These are phyloP conservation scores for Ceyx margarethae DNA, from an alignment of 2,113 vertebrate species.

Conservation along the genomic window DNA sequence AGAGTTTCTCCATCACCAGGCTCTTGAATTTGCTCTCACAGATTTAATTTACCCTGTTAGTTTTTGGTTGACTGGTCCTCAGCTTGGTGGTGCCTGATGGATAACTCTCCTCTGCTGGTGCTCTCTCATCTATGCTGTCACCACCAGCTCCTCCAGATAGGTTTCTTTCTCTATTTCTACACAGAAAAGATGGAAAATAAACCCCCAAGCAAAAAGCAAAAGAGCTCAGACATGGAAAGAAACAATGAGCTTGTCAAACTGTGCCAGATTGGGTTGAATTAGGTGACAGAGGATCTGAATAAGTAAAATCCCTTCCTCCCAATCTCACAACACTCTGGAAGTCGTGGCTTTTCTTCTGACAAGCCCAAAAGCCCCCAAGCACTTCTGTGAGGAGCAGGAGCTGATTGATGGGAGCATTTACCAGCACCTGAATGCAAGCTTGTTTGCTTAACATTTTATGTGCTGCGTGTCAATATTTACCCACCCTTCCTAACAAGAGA, in stretches of 20 bases:
- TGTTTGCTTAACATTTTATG: conserved; percentile 61
- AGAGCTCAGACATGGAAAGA: neutral
- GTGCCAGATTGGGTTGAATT: conserved; percentile 56
- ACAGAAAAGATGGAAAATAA: neutral
- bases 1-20: neutral
- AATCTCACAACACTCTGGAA: neutral
- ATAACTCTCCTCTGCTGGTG: neutral
- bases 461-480: conserved; percentile 22
- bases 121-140: neutral
- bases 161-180: neutral
- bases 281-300: conserved; percentile 58
- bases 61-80: neutral
- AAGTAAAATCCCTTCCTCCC: conserved; percentile 14
- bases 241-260: conserved; percentile 52
- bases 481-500: conserved; percentile 9
- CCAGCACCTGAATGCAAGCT: conserved; percentile 3
- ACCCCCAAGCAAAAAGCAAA: neutral
- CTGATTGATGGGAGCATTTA: conserved; percentile 49
- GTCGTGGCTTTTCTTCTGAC: conserved; percentile 31
- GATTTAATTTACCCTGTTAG: neutral
- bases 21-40: neutral
- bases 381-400: neutral
- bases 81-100: neutral
- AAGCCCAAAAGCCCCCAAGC: conserved; percentile 5
- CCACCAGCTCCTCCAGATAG: neutral